Conservation (phyloP, 2,113 vertebrate species). For the Mustela nigripes region DNA sequence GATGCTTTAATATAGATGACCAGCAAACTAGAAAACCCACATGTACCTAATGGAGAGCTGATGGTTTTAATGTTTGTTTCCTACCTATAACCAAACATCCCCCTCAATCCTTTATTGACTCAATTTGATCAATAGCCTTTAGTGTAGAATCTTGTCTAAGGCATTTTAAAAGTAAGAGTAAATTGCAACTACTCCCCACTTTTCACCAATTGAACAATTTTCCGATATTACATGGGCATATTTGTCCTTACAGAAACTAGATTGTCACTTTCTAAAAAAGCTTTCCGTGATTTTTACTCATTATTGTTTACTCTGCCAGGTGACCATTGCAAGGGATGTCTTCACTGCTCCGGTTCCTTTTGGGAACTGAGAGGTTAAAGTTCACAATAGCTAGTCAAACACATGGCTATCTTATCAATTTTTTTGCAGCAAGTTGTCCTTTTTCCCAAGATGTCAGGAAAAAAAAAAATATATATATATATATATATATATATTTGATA, state of each 20-base stretch:
- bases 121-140: conserved; percentile 57
- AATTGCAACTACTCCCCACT: not conserved
- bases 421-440: not conserved
- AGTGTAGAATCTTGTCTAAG: not conserved
- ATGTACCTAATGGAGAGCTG: not conserved
- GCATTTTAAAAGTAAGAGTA: conserved; percentile 49
- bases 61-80: conserved; percentile 53
- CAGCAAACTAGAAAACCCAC: not conserved
- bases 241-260: not conserved
- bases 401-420: not conserved
- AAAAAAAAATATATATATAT: too few species aligned
- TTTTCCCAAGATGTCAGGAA: not conserved
- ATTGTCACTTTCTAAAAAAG: not conserved
- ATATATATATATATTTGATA: too few species aligned
- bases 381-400: not conserved
- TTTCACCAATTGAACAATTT: not conserved
- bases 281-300: not conserved
- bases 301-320: not conserved
- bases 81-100: conserved; percentile 35
- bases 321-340: not conserved
- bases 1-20: not conserved
- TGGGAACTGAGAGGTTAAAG: not conserved
- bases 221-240: not conserved
- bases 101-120: conserved; percentile 15
- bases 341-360: not conserved